Evolutionary conservation across 2,113 vertebrate species (phyloP).

Genomic region (Chunga burmeisteri): DNA sequence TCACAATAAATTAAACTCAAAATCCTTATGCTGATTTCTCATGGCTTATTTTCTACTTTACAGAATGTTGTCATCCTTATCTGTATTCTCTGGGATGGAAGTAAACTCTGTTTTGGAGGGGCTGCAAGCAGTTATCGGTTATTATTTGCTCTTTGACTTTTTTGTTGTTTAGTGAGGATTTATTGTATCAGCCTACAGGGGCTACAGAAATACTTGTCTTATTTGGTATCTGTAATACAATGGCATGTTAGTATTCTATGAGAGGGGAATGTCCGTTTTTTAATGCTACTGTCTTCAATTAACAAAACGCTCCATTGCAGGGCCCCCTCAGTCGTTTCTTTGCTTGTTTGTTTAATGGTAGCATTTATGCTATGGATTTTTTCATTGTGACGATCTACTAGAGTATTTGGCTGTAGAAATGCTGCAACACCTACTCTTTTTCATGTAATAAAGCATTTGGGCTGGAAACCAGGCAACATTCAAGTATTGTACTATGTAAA

Average conservation of each 20-base stretch:
- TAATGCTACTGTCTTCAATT: slow-evolving; percentile 13
- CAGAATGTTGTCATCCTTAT: neutral
- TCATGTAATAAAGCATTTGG: neutral
- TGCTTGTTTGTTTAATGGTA: neutral
- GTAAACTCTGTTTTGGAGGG: neutral
- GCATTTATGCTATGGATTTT: neutral
- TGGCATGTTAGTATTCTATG: neutral
- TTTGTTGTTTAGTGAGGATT: neutral
- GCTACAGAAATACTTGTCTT: neutral
- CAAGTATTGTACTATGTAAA: slow-evolving; percentile 51
- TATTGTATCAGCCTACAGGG: neutral
- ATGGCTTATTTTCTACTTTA: neutral
- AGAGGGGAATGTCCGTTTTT: neutral
- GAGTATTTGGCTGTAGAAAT: neutral
- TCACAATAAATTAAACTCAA: neutral
- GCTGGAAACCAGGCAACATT: slow-evolving; percentile 69
- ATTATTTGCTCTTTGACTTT: neutral
- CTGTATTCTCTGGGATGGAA: neutral
- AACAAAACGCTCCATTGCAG: neutral
- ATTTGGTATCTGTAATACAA: neutral
- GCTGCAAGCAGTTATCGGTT: neutral
- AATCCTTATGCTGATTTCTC: neutral
- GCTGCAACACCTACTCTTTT: neutral
- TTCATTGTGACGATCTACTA: neutral
- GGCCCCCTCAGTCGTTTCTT: neutral